Base-by-base conservation (phyloP, 1,140 invertebrate genomes). In the Euborellia annulipes region DNA sequence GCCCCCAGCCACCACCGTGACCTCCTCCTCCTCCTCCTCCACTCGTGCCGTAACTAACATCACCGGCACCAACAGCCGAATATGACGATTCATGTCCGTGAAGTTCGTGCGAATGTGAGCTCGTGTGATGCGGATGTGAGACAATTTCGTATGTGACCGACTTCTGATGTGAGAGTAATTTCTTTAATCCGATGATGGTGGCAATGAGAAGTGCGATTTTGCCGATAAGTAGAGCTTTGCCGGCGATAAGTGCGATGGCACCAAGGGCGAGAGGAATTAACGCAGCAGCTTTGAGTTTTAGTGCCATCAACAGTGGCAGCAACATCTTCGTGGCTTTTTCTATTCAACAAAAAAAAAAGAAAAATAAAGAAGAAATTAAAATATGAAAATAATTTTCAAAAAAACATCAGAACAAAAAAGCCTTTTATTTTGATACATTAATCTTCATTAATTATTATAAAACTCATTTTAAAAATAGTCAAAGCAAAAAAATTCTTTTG, bases 121-220 rank as follows among this genome's bases (percentile, higher is more conserved):
- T 67, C 42, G 72, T 69, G 59, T 83, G 80, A 56, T 85, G 82
- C n/a, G 81, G 79, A 58, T 85, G 82, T 2, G 79, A 72, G 0
- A 86, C 79, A 3, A 86, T 82, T 54, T 86, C 83, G 59, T 86
- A 86, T 1, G 83, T 86, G 43, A 85, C 82, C 55, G 83, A 81
- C 58, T 85, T 85, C 60, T 79, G 76, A 58, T 75, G 69, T 43
- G 62, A 62, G 36, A 86, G 60, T 7, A 86, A 63, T 58, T 86
- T 86, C 71, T 85, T 85, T 60, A 86, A 61, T 1, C 82, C 82
- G 52, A 86, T 85, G 30, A 87, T 79, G 40, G 79, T 76, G 0
- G 82, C 82, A 16, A 87, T 70, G 0, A 87, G 78, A 41, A 87
- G 67, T 3, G 84, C 84, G 52, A 87, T 76, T 62, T 86, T 87